A percentile compares a stretch with the other conserved stretches of the same genome.
Evolutionary conservation across 2,797 vertebrate genomes (phyloP).

Genomic region (Hoplostethus atlanticus): DNA sequence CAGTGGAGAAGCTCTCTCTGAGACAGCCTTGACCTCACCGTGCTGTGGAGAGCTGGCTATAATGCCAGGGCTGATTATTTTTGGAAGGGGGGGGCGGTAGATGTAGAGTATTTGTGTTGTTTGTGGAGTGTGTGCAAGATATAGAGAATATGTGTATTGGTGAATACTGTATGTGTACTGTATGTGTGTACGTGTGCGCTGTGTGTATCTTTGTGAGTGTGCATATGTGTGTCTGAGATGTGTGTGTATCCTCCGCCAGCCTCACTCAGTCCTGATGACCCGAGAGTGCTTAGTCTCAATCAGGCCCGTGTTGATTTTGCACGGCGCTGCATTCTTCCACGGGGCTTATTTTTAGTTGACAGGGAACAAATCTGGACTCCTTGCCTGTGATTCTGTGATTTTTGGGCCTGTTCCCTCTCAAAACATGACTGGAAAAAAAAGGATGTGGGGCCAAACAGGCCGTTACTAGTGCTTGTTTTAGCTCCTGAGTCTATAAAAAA

Average conservation of each 20-base stretch:
- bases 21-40: slow-evolving; percentile 1
- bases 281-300: slow-evolving; percentile 61
- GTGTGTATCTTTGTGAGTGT: slow-evolving; percentile 13
- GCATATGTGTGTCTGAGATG: slow-evolving; percentile 39
- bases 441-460: slow-evolving; percentile 76
- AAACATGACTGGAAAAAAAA: slow-evolving; percentile 77
- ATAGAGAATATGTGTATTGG: slow-evolving; percentile 27
- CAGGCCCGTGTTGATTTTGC: slow-evolving; percentile 68
- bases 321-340: slow-evolving; percentile 61
- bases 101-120: slow-evolving; percentile 5
- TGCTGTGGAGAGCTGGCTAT: background rate
- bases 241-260: slow-evolving; percentile 41
- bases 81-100: no score
- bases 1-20: slow-evolving; percentile 4
- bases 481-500: slow-evolving; percentile 80
- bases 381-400: slow-evolving; percentile 80
- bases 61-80: background rate
- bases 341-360: slow-evolving; percentile 77
- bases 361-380: slow-evolving; percentile 76
- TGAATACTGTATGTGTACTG: slow-evolving; percentile 1
- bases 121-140: slow-evolving; percentile 7
- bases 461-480: slow-evolving; percentile 83
- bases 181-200: slow-evolving; percentile 8
- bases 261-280: slow-evolving; percentile 58
- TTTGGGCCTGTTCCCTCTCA: slow-evolving; percentile 79